These are phyloP conservation scores for Narcine bancroftii DNA, from an alignment of 2,113 vertebrate genomes.

Conservation along the genomic window DNA sequence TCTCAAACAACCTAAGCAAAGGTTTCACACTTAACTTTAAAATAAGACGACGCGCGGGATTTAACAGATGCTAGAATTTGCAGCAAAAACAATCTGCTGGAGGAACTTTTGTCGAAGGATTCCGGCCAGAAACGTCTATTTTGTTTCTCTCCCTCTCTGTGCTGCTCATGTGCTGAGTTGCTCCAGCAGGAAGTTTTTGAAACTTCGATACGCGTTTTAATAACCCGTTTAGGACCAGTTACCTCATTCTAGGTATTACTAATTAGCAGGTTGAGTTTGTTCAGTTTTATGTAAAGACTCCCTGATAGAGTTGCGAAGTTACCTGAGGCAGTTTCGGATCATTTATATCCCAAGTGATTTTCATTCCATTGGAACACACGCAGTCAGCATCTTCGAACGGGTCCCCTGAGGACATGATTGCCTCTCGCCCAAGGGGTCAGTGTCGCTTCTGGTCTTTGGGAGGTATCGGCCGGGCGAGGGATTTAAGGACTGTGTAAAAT, in stretches of 20 bases:
- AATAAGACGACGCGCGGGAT: too few relatives aligned
- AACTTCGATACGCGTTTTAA: neutral
- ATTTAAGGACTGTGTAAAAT: neutral
- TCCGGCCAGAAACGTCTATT: too few relatives aligned
- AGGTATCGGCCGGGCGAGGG: neutral
- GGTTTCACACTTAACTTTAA: neutral
- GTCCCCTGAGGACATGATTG: slow-evolving; percentile 55
- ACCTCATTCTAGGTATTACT: neutral
- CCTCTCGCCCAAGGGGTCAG: neutral
- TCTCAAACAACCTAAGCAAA: neutral
- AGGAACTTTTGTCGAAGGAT: too few relatives aligned
- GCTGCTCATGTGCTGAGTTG: too few relatives aligned
- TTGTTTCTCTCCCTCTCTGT: too few relatives aligned
- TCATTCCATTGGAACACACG: slow-evolving; percentile 61
- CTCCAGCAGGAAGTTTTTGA: too few relatives aligned
- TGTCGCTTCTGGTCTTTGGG: neutral
- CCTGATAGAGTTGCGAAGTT: slow-evolving; percentile 25
- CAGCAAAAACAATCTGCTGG: too few relatives aligned
- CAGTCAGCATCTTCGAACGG: slow-evolving; percentile 52
- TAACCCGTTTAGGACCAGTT: neutral
- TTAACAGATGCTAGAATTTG: too few relatives aligned
- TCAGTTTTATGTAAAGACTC: neutral
- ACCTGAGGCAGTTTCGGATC: slow-evolving; percentile 91
- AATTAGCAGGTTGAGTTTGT: neutral
- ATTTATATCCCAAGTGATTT: slow-evolving; percentile 91